Evolutionary conservation across 2,113 vertebrate species (phyloP), one percentile per base, ranked within the genome.

Genomic region (Melanerpes aurifrons): DNA sequence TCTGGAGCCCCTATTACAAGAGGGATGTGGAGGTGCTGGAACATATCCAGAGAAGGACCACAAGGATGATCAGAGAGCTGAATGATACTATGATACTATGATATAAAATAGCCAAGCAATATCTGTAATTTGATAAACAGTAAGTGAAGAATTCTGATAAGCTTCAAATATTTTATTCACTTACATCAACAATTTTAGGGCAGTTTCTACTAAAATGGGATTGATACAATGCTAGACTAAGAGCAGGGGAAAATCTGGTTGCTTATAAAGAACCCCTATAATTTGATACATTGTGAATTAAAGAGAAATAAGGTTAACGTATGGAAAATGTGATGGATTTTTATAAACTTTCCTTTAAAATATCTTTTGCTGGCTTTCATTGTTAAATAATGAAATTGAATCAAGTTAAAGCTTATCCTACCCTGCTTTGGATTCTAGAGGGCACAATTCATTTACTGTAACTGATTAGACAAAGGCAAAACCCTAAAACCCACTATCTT

Each of bases 351-450:
- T 78, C 43, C 57, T 73, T 74, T 90, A 50, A 73, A 61, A 81
- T 18, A 50, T 17, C 26, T 87, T 86, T 87, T 78, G 21, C 40
- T 82, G 75, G 88, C 57, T 88, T 96, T 86, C 10, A 3, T n/a
- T n/a, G n/a, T 89, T 73, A 87, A 83, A 70, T 82, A 92, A 70
- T 24, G 21, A 94, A 72, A 40, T 9, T 66, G n/a, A 89, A 62
- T 54, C 64, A 90, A 77, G 17, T 32, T 35, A 91, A 68, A 54
- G n/a, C 40, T 84, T 82, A 26, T 68, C 43, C 43, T 90, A 74
- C 66, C 70, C 61, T 57, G 35, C 37, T 92, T 82, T 78, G 57
- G 35, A 89, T 86, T 89, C 94, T 91, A 97, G 95, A 94, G 86
- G 94, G 82, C 93, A 72, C 62, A 94, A 73, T 28, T 90, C 76